Conservation (phyloP, 2,113 vertebrate genomes). For the Chaetodon trifascialis region DNA sequence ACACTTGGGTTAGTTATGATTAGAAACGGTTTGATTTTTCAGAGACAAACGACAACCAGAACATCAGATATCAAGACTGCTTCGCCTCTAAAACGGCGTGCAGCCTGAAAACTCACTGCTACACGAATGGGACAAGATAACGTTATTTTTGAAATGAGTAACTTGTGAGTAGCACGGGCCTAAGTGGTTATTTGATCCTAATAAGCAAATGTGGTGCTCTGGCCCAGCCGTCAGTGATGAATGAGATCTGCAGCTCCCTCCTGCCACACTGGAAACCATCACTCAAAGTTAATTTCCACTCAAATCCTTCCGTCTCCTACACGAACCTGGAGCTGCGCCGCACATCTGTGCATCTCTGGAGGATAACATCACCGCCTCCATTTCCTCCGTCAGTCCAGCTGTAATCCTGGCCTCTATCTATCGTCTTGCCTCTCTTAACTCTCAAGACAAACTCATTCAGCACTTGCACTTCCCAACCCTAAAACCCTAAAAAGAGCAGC, state of each 20-base stretch:
- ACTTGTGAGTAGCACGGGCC: background rate
- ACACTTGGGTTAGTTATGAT: background rate
- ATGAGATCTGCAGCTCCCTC: slow-evolving; percentile 41
- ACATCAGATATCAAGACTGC: background rate
- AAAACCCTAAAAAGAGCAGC: slow-evolving; percentile 1
- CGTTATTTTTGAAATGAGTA: slow-evolving; percentile 11
- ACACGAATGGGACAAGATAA: background rate
- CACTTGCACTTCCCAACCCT: background rate
- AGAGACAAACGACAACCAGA: slow-evolving; percentile 12
- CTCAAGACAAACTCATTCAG: background rate
- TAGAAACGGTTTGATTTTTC: slow-evolving; percentile 21
- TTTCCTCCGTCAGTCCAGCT: slow-evolving; percentile 61
- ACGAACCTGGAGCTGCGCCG: slow-evolving; percentile 36
- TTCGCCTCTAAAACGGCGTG: slow-evolving; percentile 1
- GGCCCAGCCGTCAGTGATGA: slow-evolving; percentile 43
- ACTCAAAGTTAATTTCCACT: slow-evolving; percentile 44
- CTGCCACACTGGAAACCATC: slow-evolving; percentile 28
- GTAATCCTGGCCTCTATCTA: slow-evolving; percentile 36
- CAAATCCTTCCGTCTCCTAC: slow-evolving; percentile 38
- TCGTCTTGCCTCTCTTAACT: slow-evolving; percentile 1
- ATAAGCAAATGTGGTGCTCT: slow-evolving; percentile 2
- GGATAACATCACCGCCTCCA: slow-evolving; percentile 55
- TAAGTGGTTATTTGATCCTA: slow-evolving; percentile 18
- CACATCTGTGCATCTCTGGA: slow-evolving; percentile 72
- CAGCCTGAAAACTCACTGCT: background rate